phyloP scores from a whole-genome alignment of 2,888 invertebrate genomes.

The Acronicta psi region DNA sequence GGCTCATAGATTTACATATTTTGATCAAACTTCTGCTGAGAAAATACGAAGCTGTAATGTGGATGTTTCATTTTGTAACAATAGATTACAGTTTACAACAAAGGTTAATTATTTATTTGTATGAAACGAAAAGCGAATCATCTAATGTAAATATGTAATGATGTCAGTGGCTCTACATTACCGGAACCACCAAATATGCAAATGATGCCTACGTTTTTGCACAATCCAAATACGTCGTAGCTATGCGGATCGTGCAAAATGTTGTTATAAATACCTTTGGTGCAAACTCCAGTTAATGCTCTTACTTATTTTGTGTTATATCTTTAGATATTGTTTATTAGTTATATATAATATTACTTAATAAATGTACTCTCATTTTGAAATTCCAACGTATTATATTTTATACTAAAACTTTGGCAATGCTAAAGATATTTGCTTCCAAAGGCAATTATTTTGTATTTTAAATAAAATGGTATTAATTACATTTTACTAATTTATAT shows the following conservation, averaged over 20 bases:
- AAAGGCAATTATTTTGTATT: conserved; percentile 33
- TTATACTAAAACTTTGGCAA: conserved; percentile 40
- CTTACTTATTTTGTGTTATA: conserved; percentile 30
- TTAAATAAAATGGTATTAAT: conserved; percentile 23
- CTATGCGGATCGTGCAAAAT: conserved; percentile 2
- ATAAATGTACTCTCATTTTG: conserved; percentile 27
- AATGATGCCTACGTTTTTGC: conserved; percentile 8
- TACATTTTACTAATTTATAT: conserved; percentile 22
- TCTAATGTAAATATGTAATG: conserved; percentile 4
- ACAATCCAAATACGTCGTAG: conserved; percentile 6
- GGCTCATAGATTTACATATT: conserved; percentile 29
- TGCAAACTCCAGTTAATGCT: conserved; percentile 29
- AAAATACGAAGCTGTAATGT: conserved; percentile 20
- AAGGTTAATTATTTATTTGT: conserved; percentile 25
- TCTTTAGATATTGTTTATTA: conserved; percentile 33
- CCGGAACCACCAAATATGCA: conserved; percentile 7
- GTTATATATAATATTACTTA: conserved; percentile 32
- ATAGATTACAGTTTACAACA: conserved; percentile 39
- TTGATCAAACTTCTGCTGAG: conserved; percentile 1
- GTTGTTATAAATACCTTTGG: conserved; percentile 29
- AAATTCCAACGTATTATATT: conserved; percentile 33
- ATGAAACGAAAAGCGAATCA: conserved; percentile 9
- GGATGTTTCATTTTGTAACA: conserved; percentile 42
- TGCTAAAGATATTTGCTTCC: conserved; percentile 32
- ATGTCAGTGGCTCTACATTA: conserved; percentile 9